Base-by-base conservation (phyloP, 2,797 vertebrate species). In the Syndactyla subalaris region DNA sequence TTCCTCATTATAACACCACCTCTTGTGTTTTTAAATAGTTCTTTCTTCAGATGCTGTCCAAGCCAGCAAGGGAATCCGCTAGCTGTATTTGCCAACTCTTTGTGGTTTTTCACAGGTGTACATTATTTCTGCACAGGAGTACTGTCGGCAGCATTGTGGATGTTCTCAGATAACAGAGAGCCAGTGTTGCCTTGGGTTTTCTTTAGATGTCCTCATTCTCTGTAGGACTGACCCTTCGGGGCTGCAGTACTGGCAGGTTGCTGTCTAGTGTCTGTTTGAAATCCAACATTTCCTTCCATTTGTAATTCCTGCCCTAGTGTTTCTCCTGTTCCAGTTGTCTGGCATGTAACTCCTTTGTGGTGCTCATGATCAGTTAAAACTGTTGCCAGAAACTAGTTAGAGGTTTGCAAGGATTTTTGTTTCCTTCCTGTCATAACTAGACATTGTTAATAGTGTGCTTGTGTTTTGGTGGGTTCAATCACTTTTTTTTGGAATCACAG, bases 1-100 rank as follows among this genome's bases (percentile, higher is more conserved):
- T 95, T 97, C 96, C 96, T 97, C 93, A 95, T 95, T 96, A 96
- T 95, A 96, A 73, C 96, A 92, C 96, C 96, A 96, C 96, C 96
- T 95, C 96, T 95, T 92, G 95, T 95, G 95, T 96, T 97, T 96
- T 96, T 96, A 97, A 96, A 96, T 88, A 96, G 93, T 96, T 90
- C 95, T 88, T 89, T 95, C 94, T 90, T 95, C 80, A 96, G 94
- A 94, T 82, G 94, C 80, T 82, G 93, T 92, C 93, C 72, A 0
- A 93, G 85, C 82, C 95, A 90, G 79, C 88, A 24, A 92, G 91
- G 29, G 91, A 95, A 94, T 92, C 89, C 2, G 19, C 65, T 81
- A 18, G 59, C 94, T 94, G 89, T 36, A 79, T 95, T 87, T 82
- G 90, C 92, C 18, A 32, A 63, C 68, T 92, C 94, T 96, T 95